Conservation (phyloP, 2,797 vertebrate genomes). For the Pangasius larnaudii region DNA sequence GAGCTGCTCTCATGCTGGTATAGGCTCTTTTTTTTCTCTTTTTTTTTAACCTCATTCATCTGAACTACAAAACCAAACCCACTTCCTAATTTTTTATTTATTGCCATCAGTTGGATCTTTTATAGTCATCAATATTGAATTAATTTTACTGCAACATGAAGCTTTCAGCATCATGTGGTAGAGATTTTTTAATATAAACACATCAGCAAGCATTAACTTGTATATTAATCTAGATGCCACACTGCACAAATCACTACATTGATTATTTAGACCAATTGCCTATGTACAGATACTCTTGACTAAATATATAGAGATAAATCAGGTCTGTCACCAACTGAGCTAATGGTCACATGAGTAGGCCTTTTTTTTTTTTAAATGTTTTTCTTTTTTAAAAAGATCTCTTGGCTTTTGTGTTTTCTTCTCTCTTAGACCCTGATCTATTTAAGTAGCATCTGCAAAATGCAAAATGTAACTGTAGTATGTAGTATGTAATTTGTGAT, state of each 20-base stretch:
- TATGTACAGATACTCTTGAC: background rate
- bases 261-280: background rate
- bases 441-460: background rate
- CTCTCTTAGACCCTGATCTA: background rate
- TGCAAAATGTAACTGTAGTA: background rate
- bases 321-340: background rate
- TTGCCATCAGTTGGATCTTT: background rate
- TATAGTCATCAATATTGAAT: background rate
- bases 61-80: background rate
- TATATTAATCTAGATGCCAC: background rate
- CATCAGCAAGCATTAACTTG: background rate
- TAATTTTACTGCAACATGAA: background rate
- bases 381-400: background rate
- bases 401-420: background rate
- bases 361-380: too few species aligned
- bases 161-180: background rate
- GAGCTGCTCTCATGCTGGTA: too few species aligned
- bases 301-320: background rate
- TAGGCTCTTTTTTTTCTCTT: too few species aligned
- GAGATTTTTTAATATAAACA: background rate
- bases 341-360: background rate
- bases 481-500: background rate
- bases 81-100: background rate
- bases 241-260: background rate
- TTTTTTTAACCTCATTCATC: background rate